These are phyloP conservation scores for Pseudotriccus pelzelni DNA, from an alignment of 2,797 vertebrate genomes.

Conservation along the genomic window DNA sequence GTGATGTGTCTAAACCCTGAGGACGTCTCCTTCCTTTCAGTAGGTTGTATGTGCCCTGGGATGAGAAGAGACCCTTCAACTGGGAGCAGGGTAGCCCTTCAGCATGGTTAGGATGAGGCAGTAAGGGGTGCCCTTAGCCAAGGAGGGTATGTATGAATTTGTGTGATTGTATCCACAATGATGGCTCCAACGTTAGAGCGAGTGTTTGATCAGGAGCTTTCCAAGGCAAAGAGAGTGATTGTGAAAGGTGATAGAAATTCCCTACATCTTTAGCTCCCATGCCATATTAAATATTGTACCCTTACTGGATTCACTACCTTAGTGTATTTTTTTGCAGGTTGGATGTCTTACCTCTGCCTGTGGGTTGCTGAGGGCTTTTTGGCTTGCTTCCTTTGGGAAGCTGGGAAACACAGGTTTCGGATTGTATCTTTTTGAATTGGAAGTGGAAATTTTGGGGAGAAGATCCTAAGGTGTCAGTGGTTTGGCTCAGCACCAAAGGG, in stretches of 20 bases:
- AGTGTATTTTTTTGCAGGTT: not conserved
- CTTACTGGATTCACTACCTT: not conserved
- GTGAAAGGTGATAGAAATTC: not conserved
- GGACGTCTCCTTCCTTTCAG: not conserved
- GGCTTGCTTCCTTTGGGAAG: not conserved
- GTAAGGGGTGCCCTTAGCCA: not conserved
- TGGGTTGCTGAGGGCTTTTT: not conserved
- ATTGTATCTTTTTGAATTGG: not conserved
- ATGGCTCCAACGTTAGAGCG: not conserved
- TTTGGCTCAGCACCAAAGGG: not conserved
- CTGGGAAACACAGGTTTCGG: not conserved
- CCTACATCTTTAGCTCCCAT: not conserved
- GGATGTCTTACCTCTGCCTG: not conserved
- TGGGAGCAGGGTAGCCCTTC: not conserved
- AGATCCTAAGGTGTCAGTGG: not conserved
- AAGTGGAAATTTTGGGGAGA: not conserved
- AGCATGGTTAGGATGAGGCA: accelerated
- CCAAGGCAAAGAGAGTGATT: not conserved
- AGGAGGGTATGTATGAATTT: not conserved
- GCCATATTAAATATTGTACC: not conserved
- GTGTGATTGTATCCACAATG: not conserved
- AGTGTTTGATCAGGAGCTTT: not conserved
- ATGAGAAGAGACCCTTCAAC: not conserved
- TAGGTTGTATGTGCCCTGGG: not conserved
- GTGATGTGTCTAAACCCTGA: not conserved